Evolutionary conservation across 1,140 invertebrate species (phyloP), one percentile per base, ranked within the genome.

Genomic region (Drosophila lowei): DNA sequence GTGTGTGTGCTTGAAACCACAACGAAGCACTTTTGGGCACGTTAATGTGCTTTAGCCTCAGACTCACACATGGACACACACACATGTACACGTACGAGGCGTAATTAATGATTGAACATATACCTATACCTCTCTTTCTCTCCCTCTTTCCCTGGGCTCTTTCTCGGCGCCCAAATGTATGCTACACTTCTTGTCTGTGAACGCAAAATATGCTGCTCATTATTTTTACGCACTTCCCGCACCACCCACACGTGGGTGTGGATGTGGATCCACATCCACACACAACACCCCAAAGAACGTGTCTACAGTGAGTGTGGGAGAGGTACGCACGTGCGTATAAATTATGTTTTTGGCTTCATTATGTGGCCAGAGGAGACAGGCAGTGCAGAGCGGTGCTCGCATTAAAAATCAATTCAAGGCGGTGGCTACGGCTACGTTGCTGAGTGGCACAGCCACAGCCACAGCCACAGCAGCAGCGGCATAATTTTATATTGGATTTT

Each of bases 321-420:
- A 62, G 55, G 42, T 58, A 64, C 65, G 64, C 76, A 79, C 72
- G 61, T 74, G 59, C 75, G 70, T 77, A 74, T 80, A 85, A 86
- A 84, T 85, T 85, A 85, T 85, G 81, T 66, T 85, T 59, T 86
- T 58, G 81, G 80, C 80, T 85, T 85, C 77, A 79, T 86, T 86
- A 80, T 77, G 55, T 63, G 62, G 62, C 28, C 23, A 25, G 23
- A 8, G 21, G 18, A 23, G 42, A 25, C 16, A 28, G 30, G 18
- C 44, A 15, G 16, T 8, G 16, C 44, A 15, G 16, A 6, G 16
- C 9, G 16, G 11, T 15, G n/a, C 13, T 60, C 81, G 64, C 81
- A 86, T 86, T 88, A 86, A 86, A 88, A 86, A 86, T 86, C 81
- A 86, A 81, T 86, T 86, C 77, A 3, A 13, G 34, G 3, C 11